Conservation (phyloP, 2,797 vertebrate genomes). For the Dermochelys coriacea region DNA sequence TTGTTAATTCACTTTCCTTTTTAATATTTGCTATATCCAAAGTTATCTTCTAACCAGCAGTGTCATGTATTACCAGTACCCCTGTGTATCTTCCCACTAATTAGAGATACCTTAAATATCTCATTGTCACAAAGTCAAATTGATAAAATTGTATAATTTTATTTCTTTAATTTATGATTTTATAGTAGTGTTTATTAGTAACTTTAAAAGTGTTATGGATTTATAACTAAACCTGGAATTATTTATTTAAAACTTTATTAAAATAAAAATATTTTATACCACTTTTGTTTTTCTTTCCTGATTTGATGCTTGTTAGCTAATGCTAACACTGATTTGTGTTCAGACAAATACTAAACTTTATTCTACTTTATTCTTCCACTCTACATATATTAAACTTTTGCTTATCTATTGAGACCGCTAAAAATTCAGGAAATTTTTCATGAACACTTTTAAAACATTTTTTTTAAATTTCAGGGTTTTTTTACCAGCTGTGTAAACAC, state of each 20-base stretch:
- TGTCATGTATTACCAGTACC: accelerated
- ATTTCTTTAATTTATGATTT: neutral
- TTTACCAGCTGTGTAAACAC: neutral
- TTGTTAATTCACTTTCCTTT: too few relatives aligned
- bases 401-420: neutral
- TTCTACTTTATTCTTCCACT: neutral
- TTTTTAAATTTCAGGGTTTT: too few relatives aligned
- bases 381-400: neutral
- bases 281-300: neutral
- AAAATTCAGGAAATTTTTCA: neutral
- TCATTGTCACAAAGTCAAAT: neutral
- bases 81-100: neutral
- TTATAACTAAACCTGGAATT: neutral
- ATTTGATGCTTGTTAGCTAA: neutral
- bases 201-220: neutral
- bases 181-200: neutral
- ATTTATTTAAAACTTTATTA: neutral
- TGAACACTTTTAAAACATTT: neutral
- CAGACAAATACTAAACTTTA: neutral
- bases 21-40: too few relatives aligned
- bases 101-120: neutral
- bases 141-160: neutral
- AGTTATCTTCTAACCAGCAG: neutral
- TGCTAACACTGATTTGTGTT: neutral
- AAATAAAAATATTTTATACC: neutral